A percentile compares a stretch with the other conserved stretches of the same genome.
Conservation (phyloP, 2,888 invertebrate genomes). For the Endotricha flammealis region DNA sequence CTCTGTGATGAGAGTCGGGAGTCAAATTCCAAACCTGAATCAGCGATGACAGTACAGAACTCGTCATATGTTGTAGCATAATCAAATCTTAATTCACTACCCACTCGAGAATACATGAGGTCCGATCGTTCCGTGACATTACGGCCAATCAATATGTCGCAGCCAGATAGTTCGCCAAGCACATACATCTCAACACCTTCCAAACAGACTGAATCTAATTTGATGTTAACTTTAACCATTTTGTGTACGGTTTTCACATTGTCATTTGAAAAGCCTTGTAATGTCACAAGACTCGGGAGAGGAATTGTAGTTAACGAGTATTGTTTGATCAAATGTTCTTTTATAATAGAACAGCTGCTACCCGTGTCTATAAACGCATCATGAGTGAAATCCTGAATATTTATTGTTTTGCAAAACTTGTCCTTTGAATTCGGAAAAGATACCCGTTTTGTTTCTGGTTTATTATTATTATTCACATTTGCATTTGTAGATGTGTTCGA, state of each 20-base stretch:
- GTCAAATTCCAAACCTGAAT: conserved; percentile 16
- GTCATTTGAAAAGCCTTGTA: too few relatives aligned
- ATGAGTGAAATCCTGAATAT: too few relatives aligned
- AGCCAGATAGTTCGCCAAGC: conserved; percentile 12
- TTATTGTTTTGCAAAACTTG: too few relatives aligned
- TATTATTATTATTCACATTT: too few relatives aligned
- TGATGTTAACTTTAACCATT: too few relatives aligned
- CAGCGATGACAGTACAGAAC: conserved; percentile 5
- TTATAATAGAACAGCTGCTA: conserved; percentile 13
- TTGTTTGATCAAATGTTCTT: neutral
- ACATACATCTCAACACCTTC: conserved; percentile 10
- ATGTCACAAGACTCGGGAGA: too few relatives aligned
- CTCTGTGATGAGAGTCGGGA: conserved; percentile 11
- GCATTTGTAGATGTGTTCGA: neutral
- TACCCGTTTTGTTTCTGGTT: neutral
- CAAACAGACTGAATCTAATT: conserved; percentile 4
- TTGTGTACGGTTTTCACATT: too few relatives aligned
- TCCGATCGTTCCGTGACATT: conserved; percentile 17
- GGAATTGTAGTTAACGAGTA: too few relatives aligned
- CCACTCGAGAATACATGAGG: conserved; percentile 20
- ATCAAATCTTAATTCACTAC: conserved; percentile 15
- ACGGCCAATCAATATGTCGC: conserved; percentile 19
- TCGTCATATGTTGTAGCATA: too few relatives aligned
- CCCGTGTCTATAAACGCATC: conserved; percentile 13
- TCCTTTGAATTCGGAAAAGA: neutral